Conservation (phyloP, 2,888 invertebrate species). For the Patella ulyssiponensis region DNA sequence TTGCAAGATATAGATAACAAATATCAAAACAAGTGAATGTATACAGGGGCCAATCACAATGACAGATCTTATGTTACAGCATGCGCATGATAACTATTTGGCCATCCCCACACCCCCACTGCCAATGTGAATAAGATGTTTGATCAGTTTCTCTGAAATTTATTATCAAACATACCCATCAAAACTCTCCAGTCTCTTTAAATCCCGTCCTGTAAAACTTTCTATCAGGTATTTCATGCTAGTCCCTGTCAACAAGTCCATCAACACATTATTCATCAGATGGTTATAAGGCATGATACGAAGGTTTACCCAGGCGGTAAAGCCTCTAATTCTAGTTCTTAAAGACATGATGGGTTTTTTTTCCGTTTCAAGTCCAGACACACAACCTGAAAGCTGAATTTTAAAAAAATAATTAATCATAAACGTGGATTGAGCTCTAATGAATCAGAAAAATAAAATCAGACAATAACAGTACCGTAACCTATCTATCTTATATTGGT, state of each 20-base stretch:
- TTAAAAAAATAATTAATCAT: too few species aligned
- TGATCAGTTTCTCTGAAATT: not conserved
- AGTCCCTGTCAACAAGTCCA: conserved; percentile 69
- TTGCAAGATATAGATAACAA: too few species aligned
- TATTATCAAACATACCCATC: conserved; percentile 60
- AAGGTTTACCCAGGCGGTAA: conserved; percentile 71
- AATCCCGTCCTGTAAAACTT: conserved; percentile 67
- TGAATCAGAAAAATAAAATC: too few species aligned
- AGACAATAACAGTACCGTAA: too few species aligned
- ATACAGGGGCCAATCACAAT: too few species aligned
- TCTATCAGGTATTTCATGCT: conserved; percentile 68
- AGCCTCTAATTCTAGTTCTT: conserved; percentile 67
- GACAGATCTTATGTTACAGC: too few species aligned
- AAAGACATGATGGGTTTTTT: conserved; percentile 58
- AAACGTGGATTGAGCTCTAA: too few species aligned
- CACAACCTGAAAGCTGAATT: not conserved
- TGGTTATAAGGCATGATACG: conserved; percentile 65
- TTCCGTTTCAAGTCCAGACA: not conserved
- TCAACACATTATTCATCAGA: conserved; percentile 68
- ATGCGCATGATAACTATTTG: not conserved
- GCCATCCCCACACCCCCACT: not conserved
- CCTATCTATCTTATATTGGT: too few species aligned
- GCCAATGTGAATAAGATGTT: too few species aligned
- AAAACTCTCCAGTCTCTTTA: conserved; percentile 65
- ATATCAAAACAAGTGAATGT: too few species aligned